Base-by-base conservation (phyloP, 1,140 invertebrate species). In the Aphaenogaster ashmeadi region DNA sequence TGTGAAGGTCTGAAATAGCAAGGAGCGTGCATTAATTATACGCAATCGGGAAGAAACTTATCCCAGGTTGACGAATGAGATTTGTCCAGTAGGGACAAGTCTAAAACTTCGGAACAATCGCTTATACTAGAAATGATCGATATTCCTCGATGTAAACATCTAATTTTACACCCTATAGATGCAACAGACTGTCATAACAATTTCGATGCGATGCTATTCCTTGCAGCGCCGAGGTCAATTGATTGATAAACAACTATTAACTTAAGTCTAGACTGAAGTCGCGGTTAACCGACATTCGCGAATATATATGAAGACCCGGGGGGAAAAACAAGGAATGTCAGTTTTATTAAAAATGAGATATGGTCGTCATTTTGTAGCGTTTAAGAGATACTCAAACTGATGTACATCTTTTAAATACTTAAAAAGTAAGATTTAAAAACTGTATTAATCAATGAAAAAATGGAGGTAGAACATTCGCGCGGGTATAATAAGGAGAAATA, bases 191-290 rank as follows among this genome's bases (percentile, higher is more conserved):
- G 41, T 60, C 38, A 36, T 33, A 83, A 72, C 66, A 58, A 72
- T 33, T 58, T 83, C 21, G 54, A 83, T 47, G 3, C 38, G 4
- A 58, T 11, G 27, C 11, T 47, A 21, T 50, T 75, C 60, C 41
- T 50, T 38, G 27, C n/a, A 21, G 33, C 33, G 18, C 3, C 0
- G 0, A 62, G 36, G 36, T 64, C 74, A 67, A 90, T 84, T 86
- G 81, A 84, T 60, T 50, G 18, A 44, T 86, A 36, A 58, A 78
- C 71, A 90, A 86, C 80, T 72, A 88, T 88, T 77, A 89, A 27
- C 56, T 83, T 78, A 52, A 27, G 27, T 27, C 27, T 27, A 27
- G 27, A 27, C 27, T 60, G 56, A 78, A 52, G 50, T 52, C 75
- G 50, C 62, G 21, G 77, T 36, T 69, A 69, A 15, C 21, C 5